phyloP scores from a whole-genome alignment of 2,113 vertebrate species.

The Riparia riparia region DNA sequence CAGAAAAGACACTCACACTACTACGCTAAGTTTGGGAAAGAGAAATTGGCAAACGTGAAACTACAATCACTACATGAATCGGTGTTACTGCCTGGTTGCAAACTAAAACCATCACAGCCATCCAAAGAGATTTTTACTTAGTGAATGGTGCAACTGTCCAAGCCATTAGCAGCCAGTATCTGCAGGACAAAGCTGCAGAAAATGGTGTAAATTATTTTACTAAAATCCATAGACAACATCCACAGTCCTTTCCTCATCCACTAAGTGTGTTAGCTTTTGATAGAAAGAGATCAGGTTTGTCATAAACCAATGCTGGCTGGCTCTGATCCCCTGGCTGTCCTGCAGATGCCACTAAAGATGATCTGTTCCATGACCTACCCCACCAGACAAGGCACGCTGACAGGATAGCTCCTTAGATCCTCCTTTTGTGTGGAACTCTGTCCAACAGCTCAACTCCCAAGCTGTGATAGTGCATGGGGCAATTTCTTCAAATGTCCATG shows the following conservation, averaged over 20 bases:
- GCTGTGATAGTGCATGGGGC: not conserved
- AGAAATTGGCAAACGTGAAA: no score
- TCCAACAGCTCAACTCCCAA: not conserved
- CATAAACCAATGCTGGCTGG: not conserved
- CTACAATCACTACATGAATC: no score
- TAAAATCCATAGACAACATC: not conserved
- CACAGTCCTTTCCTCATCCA: not conserved
- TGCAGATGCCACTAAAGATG: no score
- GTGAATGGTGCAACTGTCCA: not conserved
- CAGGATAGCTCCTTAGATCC: not conserved
- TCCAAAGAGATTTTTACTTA: not conserved
- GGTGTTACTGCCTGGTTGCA: no score
- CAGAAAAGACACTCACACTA: no score
- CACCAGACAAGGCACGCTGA: not conserved
- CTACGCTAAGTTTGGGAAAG: no score
- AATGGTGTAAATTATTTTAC: not conserved
- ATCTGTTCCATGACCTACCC: not conserved
- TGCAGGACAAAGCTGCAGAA: not conserved
- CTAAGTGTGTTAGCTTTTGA: fast-evolving
- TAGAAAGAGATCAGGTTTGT: not conserved
- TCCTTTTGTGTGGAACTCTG: not conserved
- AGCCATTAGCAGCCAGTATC: not conserved
- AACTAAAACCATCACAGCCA: no score
- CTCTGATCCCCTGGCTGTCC: not conserved
- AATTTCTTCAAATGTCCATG: not conserved